phyloP scores from a whole-genome alignment of 2,797 vertebrate genomes.

The Buphagus erythrorhynchus region DNA sequence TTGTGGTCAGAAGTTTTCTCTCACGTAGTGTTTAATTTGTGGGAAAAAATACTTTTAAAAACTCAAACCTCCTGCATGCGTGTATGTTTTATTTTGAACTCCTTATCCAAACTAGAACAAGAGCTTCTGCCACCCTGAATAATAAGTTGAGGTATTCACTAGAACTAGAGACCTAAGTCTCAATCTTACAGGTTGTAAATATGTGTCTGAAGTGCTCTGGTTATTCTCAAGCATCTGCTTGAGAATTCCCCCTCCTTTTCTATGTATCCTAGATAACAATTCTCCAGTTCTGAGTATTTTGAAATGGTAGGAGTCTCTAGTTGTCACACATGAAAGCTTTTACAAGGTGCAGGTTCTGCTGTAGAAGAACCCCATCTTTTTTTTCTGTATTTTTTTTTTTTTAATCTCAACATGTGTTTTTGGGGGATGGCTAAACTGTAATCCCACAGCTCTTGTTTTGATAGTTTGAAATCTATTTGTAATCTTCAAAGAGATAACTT shows the following conservation, averaged over 20 bases:
- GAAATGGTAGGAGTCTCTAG: neutral
- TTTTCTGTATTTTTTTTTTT: fast-evolving
- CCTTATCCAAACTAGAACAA: neutral
- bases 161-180: fast-evolving
- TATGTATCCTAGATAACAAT: neutral
- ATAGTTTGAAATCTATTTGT: neutral
- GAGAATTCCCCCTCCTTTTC: neutral
- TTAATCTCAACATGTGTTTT: neutral
- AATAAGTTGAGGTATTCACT: neutral
- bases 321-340: neutral
- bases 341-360: neutral
- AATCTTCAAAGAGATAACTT: neutral
- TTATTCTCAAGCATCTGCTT: neutral
- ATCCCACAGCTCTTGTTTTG: neutral
- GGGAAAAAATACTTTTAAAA: neutral
- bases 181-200: neutral
- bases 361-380: neutral
- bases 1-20: neutral
- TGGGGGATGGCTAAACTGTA: neutral
- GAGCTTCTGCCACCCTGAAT: neutral
- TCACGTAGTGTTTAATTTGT: neutral
- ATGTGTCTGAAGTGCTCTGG: neutral
- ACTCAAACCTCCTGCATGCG: neutral
- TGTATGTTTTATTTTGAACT: neutral
- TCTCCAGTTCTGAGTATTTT: neutral